phyloP scores from a whole-genome alignment of 1,140 invertebrate species.

The Idris sp. region DNA sequence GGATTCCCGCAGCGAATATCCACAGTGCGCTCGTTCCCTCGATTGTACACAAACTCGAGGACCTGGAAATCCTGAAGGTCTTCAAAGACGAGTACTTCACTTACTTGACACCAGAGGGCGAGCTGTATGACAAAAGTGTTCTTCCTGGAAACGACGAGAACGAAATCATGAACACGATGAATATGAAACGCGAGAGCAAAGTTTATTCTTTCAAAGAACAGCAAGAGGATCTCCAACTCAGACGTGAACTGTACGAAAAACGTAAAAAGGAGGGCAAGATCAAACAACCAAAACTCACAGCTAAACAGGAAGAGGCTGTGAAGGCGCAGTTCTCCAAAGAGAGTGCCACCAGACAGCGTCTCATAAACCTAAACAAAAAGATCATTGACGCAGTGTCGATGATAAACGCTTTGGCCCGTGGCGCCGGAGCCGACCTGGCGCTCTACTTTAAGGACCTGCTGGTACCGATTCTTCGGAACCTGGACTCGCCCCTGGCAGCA shows the following conservation, averaged over 20 bases:
- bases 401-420: conserved; percentile 81
- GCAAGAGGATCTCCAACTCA: conserved; percentile 93
- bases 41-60: conserved; percentile 81
- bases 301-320: conserved; percentile 95
- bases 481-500: conserved; percentile 85
- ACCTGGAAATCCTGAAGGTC: conserved; percentile 85
- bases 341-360: conserved; percentile 83
- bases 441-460: conserved; percentile 82
- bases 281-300: conserved; percentile 86
- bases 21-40: conserved; percentile 80
- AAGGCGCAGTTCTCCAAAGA: conserved; percentile 93
- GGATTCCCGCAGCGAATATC: conserved; percentile 82
- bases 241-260: conserved; percentile 95
- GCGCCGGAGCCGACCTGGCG: conserved; percentile 82
- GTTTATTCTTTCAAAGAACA: conserved; percentile 98
- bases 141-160: conserved; percentile 85
- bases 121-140: conserved; percentile 93
- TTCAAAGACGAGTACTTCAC: conserved; percentile 93
- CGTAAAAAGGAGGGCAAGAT: conserved; percentile 88
- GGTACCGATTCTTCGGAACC: conserved; percentile 80
- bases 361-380: conserved; percentile 82
- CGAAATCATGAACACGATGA: conserved; percentile 84
- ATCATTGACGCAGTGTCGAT: conserved; percentile 82
- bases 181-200: conserved; percentile 97
- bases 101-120: conserved; percentile 91